phyloP scores from a whole-genome alignment of 1,140 invertebrate genomes.

The Drosophila littoralis region DNA sequence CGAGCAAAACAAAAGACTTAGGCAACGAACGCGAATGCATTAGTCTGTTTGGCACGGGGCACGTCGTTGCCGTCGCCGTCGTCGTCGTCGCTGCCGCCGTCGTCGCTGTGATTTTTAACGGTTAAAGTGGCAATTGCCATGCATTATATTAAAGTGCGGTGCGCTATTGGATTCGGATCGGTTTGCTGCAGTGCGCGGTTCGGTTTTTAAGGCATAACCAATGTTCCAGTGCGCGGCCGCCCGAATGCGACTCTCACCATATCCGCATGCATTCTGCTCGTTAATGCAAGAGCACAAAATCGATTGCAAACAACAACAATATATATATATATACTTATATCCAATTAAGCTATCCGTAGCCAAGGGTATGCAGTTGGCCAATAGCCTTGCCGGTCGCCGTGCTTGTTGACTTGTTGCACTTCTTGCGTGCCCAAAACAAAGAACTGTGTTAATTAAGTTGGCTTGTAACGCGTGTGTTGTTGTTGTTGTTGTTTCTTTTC shows the following conservation, averaged over 20 bases:
- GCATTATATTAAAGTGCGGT: constrained; percentile 48
- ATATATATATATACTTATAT: constrained; percentile 3
- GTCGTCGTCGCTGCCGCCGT: not conserved
- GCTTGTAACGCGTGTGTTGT: constrained; percentile 42
- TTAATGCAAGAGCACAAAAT: constrained; percentile 6
- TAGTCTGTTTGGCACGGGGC: constrained; percentile 31
- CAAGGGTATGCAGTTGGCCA: constrained; percentile 59
- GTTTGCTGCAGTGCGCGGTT: constrained; percentile 19
- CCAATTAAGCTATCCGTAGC: constrained; percentile 43
- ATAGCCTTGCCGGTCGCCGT: constrained; percentile 30
- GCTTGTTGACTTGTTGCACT: constrained; percentile 28
- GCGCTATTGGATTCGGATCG: not conserved
- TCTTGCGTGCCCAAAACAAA: constrained; percentile 59
- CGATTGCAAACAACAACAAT: constrained; percentile 33
- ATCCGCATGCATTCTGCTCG: constrained; percentile 4
- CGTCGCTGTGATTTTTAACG: constrained; percentile 55
- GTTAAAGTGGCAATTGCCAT: constrained; percentile 72
- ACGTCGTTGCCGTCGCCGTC: constrained; percentile 16
- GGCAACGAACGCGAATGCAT: constrained; percentile 63
- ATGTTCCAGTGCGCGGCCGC: not conserved
- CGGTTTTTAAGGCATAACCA: constrained; percentile 19
- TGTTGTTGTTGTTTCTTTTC: constrained; percentile 29
- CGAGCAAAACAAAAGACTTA: constrained; percentile 74
- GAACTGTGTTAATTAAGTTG: constrained; percentile 74
- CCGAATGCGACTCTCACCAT: constrained; percentile 16